Evolutionary conservation across 2,113 vertebrate species (phyloP), one percentile per base, ranked within the genome.

Genomic region (Illadopsis cleaveri): DNA sequence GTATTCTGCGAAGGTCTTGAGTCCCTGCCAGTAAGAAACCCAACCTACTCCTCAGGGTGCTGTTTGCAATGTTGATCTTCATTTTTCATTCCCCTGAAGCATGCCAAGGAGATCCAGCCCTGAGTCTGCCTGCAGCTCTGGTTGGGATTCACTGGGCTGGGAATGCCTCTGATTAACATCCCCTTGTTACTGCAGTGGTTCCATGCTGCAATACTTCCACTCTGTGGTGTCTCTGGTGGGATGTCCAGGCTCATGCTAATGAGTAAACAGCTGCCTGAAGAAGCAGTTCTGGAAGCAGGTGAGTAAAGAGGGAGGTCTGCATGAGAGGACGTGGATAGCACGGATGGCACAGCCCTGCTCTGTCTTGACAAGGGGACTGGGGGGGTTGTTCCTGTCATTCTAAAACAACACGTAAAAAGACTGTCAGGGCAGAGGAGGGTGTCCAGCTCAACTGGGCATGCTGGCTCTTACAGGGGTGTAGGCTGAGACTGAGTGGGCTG

Each of bases 1-100:
- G 88, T 92, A 86, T 93, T 96, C 93, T 4, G 69, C 0, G 23
- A 72, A 81, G 94, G 76, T 6, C 23, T 81, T 90, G 86, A 90
- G 82, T 79, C 60, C 31, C 37, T 57, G 90, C 93, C 95, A 96
- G 60, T 53, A 56, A 86, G 88, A 96, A 95, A 96, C 76, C 90
- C 85, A 96, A 5, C 92, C 92, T 94, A 75, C 45, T 96, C 93
- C 93, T 94, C 85, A 78, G 90, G 82, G 96, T 89, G 95, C 72
- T 92, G 53, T 96, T 96, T 93, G 82, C 71, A 92, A 12, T 81
- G 71, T 38, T 90, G 79, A 92, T 92, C 88, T 93, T 82, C 71
- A 82, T 92, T 95, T 93, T 93, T 93, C 88, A 81, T 47, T 93
- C 25, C 44, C 28, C 48, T 81, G 53, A 71, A 86, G 51, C 10